Evolutionary conservation across 2,888 invertebrate species (phyloP), one percentile per base, ranked within the genome.

Genomic region (Papilio gigon): DNA sequence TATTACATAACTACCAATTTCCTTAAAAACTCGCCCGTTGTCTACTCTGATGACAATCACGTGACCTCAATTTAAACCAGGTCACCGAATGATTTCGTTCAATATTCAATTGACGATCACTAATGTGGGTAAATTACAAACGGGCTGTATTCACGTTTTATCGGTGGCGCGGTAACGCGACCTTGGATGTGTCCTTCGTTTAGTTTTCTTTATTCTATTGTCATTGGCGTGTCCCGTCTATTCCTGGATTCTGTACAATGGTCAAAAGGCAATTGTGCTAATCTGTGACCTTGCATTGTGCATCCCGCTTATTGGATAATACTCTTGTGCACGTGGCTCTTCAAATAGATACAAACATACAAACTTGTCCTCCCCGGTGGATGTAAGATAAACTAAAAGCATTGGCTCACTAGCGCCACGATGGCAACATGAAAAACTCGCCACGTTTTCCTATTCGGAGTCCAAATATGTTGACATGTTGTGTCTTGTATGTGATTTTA

Each of bases 281-380:
- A 65, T 62, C 68, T 40, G 14, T 25, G 69, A 63, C 71, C 69
- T 71, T 60, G 69, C 65, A 71, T 68, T 70, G 47, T 40, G 40
- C 70, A 65, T 3, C 22, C 42, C 53, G 11, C 22, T 60, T 50
- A 60, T 64, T 65, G 47, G 47, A 53, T 37, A 68, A 68, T 59
- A 44, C 61, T 22, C 25, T 11, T 33, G 27, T 62, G 40, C 65
- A 58, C 37, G 67, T 53, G 50, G 33, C 17, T 63, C 37, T 67
- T 53, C 27, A 68, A 68, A 63, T 63, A 68, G 62, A 58, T 42
- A 20, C 9, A 44, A 44, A 3, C 40, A 20, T n/a, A 22, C 44
- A 47, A 47, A 47, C 22, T 47, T 47, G 12, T 44, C 3, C 22
- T 8, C 9, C 20, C 0, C 3, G 12, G 47, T 22, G 22, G 12